phyloP scores from a whole-genome alignment of 53 echinoderm and acorn worm genomes.

The Actinopyga echinites region DNA sequence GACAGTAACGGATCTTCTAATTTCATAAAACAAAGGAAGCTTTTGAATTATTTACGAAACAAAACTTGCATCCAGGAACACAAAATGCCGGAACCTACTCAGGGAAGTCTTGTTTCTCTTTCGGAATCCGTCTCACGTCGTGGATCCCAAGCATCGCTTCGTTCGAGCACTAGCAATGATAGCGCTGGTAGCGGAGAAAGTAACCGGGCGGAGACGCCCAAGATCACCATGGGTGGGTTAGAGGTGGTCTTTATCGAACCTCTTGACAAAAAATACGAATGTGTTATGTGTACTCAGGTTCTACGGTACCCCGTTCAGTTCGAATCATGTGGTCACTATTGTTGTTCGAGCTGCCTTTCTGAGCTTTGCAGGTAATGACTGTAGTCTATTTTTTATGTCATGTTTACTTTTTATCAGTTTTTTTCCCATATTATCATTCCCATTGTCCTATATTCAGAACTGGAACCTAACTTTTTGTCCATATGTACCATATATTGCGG shows the following conservation, averaged over 20 bases:
- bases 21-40: no score
- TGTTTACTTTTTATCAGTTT: no score
- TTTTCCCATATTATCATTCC: no score
- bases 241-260: constrained; percentile 76
- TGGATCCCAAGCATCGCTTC: constrained; percentile 61
- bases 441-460: no score
- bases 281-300: constrained; percentile 87
- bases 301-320: constrained; percentile 94
- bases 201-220: constrained; percentile 46
- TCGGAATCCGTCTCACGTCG: constrained; percentile 54
- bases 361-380: constrained; percentile 78
- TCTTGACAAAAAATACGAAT: constrained; percentile 76
- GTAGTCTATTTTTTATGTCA: no score
- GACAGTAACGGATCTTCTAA: no score
- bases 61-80: no score
- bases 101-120: constrained; percentile 14
- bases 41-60: no score
- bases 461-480: no score
- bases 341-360: constrained; percentile 86
- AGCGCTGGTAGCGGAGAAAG: constrained; percentile 45
- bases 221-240: constrained; percentile 69
- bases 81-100: constrained; percentile 39
- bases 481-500: no score
- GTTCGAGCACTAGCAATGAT: constrained; percentile 57
- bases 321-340: constrained; percentile 88